Evolutionary conservation across 2,888 invertebrate species (phyloP), one percentile per base, ranked within the genome.

Genomic region (Masnerella sp.): DNA sequence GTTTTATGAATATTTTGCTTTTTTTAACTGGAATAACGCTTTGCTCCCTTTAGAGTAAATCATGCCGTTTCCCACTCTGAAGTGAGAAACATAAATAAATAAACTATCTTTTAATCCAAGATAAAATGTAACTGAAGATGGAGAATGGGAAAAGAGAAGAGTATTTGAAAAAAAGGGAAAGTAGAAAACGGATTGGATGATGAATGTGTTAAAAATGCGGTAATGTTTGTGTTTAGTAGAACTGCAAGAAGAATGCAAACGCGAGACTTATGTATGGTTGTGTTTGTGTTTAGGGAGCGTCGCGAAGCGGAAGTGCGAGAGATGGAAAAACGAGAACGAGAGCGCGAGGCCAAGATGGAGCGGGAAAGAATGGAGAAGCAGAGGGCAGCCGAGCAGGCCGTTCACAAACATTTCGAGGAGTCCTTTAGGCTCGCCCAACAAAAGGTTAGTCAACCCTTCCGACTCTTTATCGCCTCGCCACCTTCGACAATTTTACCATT

Each of bases 381-480:
- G 83, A 87, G 89, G 75, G 88, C 89, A 67, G 91, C 91, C 59
- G 91, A 92, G 79, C 90, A 91, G 81, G 92, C 94, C 76, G 94
- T 96, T 69, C 92, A 95, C 82, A 94, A 95, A 88, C 96, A 96
- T 89, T 96, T 96, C 88, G 95, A 95, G 84, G 95, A 96, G 89
- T 95, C 96, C 76, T 90, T 96, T 73, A 90, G 93, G 85, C 89
- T 93, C 75, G 93, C 93, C 40, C 92, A 93, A 84, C 93, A 94
- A 89, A 93, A 94, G 92, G 94, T 94, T 87, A 87, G 87, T 84
- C 80, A 79, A 72, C 78, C 77, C 79, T 78, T 52, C 14, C 54
- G 45, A 38, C 69, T 8, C 18, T 72, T 54, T 69, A 20, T 32
- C 47, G 20, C 32, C 18, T 56, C 45, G 17, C 20, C 25, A 45